phyloP scores from a whole-genome alignment of 2,888 invertebrate species.

The Drosophila mayaguana region DNA sequence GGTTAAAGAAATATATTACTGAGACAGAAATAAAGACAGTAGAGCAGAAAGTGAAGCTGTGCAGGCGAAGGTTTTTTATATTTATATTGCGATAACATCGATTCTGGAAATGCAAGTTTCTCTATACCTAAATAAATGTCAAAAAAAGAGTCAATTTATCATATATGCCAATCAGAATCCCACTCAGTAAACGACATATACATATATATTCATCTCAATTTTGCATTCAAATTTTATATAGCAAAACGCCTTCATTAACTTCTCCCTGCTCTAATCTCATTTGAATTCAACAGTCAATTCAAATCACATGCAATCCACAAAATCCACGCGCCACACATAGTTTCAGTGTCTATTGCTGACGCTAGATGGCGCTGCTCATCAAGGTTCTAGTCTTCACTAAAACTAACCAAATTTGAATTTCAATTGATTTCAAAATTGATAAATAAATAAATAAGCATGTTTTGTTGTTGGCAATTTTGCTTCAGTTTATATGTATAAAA shows the following conservation, averaged over 20 bases:
- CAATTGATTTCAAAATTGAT: neutral
- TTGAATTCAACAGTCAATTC: neutral
- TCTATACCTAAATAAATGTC: no score
- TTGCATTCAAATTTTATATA: neutral
- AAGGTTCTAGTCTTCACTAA: constrained; percentile 11
- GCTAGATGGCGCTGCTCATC: constrained; percentile 17
- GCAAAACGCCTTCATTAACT: neutral
- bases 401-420: neutral
- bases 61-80: neutral
- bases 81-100: neutral
- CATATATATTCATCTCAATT: neutral
- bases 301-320: constrained; percentile 1
- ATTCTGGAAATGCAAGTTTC: neutral
- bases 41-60: neutral
- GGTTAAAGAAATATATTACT: no score
- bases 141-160: no score
- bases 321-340: constrained; percentile 1
- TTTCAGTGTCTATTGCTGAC: neutral
- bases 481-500: constrained; percentile 24
- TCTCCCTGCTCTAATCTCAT: neutral
- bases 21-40: no score
- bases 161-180: neutral
- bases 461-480: constrained; percentile 15
- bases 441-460: constrained; percentile 15
- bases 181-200: neutral